phyloP scores from a whole-genome alignment of 2,797 vertebrate genomes.

The Euphonia xanthogaster region DNA sequence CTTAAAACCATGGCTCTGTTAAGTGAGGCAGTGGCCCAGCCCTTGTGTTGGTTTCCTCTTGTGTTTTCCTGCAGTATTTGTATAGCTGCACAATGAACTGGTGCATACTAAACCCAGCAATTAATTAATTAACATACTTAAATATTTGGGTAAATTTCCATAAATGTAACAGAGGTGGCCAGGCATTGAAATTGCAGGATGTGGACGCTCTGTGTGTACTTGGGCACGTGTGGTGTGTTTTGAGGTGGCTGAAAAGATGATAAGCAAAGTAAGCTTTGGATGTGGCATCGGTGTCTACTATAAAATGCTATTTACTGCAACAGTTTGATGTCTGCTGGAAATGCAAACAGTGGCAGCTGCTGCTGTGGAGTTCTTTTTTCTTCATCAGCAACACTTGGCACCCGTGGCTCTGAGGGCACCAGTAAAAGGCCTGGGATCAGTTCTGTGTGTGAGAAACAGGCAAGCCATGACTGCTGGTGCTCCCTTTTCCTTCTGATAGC shows the following conservation, averaged over 20 bases:
- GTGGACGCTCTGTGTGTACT: background rate
- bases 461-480: accelerated
- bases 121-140: background rate
- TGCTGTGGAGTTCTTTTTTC: background rate
- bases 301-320: background rate
- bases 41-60: background rate
- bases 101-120: background rate
- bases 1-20: background rate
- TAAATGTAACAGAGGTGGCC: background rate
- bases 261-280: background rate
- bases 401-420: background rate
- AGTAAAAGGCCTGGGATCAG: background rate
- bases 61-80: background rate
- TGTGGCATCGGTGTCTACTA: background rate
- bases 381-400: background rate
- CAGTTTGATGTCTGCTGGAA: background rate
- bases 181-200: background rate
- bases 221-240: background rate
- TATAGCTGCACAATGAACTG: background rate
- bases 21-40: background rate
- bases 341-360: background rate
- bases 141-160: background rate
- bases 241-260: background rate
- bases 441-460: background rate
- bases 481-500: background rate